Evolutionary conservation across 2,888 invertebrate species (phyloP), one percentile per base, ranked within the genome.

Genomic region (Eudemis profundana): DNA sequence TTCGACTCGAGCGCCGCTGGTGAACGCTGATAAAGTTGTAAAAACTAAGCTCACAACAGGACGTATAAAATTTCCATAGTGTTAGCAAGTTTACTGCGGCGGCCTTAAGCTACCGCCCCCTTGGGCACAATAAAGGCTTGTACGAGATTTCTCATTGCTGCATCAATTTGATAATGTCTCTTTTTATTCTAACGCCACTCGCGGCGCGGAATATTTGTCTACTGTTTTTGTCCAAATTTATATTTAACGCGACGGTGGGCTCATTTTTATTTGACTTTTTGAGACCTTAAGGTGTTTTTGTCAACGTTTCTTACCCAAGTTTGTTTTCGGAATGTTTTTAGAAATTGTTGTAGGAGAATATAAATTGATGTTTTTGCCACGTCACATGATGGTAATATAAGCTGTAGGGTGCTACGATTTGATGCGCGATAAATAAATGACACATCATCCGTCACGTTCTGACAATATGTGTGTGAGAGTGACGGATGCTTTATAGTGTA

Each of bases 121-220:
- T 12, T 10, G 64, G 51, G 64, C 27, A 38, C 64, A 51, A 65
- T 65, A 59, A 51, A 59, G 46, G 59, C 64, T 19, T 65, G 64
- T 65, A 65, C 64, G 64, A 65, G 64, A 65, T 65, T 65, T 65
- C 64, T 65, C 64, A 65, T 51, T 46, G 64, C 64, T 19, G 51
- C 64, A 59, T 59, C 64, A 65, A 65, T 65, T 65, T 65, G 64
- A 65, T 65, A 65, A 65, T 65, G 59, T 59, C 64, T 65, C 64
- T 59, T 59, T 59, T 59, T 65, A 65, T 59, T 53, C 59, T 36
- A 51, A 46, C 42, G 59, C 19, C 46, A n/a, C 59, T 59, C 64
- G 14, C n/a, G 61, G 57, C 57, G 49, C 38, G 33, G 50, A 36
- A 50, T 57, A 64, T 64, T 57, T 57, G 63, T 64, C 63, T 64